Base-by-base conservation (phyloP, 2,113 vertebrate species). In the Nibea coibor region DNA sequence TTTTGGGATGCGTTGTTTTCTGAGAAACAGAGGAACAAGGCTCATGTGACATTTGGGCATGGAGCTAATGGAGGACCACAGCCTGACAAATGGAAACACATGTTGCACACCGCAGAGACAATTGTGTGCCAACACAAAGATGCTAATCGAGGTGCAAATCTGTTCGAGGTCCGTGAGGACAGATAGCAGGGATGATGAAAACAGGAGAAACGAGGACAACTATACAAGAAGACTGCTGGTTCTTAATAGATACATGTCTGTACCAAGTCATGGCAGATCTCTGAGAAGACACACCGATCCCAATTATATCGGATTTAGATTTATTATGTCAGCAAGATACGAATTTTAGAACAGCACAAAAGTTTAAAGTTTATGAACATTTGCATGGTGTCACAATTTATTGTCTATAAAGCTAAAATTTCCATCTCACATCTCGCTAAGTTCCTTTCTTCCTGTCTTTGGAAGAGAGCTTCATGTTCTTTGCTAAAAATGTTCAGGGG, bases 61-160 rank as follows among this genome's bases (percentile, higher is more conserved):
- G 42, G 81, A 22, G 39, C 82, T 79, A 80, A 84, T 63, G 54
- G 62, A 72, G 59, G 79, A 78, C 45, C 59, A 43, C 43, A 35
- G 81, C 15, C 71, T 89, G 94, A 93, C 88, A 78, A 91, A 91
- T 87, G 83, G 89, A 87, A 91, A 91, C 92, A 93, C 85, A 91
- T 93, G 92, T 7, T 72, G 53, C 12, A 17, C 70, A 69, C 75
- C 79, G 69, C 56, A 53, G 83, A 83, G 81, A 90, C 88, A 87
- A 85, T 65, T 53, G 42, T 86, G 69, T 71, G 93, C 86, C 89
- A 87, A 69, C 51, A 69, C 71, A 75, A 85, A 89, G 93, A 92
- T 84, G 80, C 72, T 88, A 70, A 82, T 78, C 51, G 69, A 89
- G 82, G 89, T 91, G 91, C 67, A 88, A 91, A 93, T 84, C 87